These are phyloP conservation scores for Gymnarchus niloticus DNA, from an alignment of 2,113 vertebrate genomes.

Conservation along the genomic window DNA sequence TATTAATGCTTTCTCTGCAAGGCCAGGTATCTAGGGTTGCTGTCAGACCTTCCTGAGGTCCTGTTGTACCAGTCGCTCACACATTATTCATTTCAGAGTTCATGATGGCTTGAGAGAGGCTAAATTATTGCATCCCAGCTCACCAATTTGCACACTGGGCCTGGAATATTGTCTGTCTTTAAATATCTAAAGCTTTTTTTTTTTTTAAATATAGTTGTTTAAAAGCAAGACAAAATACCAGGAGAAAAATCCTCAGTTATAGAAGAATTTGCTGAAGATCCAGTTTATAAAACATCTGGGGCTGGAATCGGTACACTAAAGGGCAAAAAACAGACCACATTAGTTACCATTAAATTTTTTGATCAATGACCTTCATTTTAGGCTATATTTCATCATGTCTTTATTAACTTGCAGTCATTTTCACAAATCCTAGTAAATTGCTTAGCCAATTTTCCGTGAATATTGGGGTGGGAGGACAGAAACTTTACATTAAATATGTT, in stretches of 20 bases:
- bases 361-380: background rate
- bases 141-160: background rate
- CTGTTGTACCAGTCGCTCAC: background rate
- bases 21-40: background rate
- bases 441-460: background rate
- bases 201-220: background rate
- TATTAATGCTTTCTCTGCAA: background rate
- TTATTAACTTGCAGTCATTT: conserved; percentile 7
- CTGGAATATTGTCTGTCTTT: background rate
- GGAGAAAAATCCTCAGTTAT: background rate
- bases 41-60: background rate
- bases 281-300: background rate
- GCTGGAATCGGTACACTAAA: background rate
- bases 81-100: background rate
- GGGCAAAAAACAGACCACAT: background rate
- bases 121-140: background rate
- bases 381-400: background rate
- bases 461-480: conserved; percentile 4
- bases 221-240: background rate
- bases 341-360: background rate
- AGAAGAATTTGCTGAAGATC: background rate
- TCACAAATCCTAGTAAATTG: conserved; percentile 8
- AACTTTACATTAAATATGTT: conserved; percentile 6
- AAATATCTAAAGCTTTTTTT: background rate
- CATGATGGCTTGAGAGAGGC: background rate